Percentiles rank a stretch among this genome's conserved stretches.
Conservation (phyloP, 2,797 vertebrate species). For the Nasua narica region DNA sequence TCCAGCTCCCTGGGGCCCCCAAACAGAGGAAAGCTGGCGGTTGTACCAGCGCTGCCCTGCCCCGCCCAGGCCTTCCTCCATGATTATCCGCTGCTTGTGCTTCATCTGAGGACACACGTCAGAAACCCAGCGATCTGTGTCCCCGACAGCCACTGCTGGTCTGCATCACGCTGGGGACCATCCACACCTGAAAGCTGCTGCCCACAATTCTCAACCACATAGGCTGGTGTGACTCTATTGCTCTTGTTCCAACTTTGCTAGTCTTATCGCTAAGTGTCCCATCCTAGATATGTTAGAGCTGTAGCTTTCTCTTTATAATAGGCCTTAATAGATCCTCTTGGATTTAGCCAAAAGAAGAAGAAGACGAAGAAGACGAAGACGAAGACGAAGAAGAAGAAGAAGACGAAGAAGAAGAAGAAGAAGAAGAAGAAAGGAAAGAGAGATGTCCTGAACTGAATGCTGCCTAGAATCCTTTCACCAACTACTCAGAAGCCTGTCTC, state of each 20-base stretch:
- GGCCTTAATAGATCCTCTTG: neutral
- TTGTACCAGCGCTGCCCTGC: neutral
- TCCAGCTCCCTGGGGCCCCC: neutral
- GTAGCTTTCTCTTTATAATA: neutral
- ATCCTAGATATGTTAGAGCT: neutral
- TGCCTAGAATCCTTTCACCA: neutral
- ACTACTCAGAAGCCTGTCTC: neutral
- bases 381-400: rapidly evolving
- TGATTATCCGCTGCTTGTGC: neutral
- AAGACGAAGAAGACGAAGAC: too few species aligned
- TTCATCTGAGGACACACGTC: neutral
- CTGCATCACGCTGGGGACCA: neutral
- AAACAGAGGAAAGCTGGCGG: neutral
- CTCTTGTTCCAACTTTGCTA: neutral
- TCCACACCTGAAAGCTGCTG: neutral
- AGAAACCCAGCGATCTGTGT: neutral
- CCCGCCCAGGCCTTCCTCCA: neutral
- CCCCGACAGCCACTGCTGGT: neutral
- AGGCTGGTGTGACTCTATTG: neutral
- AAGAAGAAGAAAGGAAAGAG: neutral
- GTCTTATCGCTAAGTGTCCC: neutral
- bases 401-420: neutral
- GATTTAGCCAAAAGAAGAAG: neutral
- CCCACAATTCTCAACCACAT: neutral
- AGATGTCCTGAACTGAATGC: neutral